A percentile compares a stretch with the other conserved stretches of the same genome.
Evolutionary conservation across 1,140 invertebrate species (phyloP).

Genomic region (Drosophila fuyamai): DNA sequence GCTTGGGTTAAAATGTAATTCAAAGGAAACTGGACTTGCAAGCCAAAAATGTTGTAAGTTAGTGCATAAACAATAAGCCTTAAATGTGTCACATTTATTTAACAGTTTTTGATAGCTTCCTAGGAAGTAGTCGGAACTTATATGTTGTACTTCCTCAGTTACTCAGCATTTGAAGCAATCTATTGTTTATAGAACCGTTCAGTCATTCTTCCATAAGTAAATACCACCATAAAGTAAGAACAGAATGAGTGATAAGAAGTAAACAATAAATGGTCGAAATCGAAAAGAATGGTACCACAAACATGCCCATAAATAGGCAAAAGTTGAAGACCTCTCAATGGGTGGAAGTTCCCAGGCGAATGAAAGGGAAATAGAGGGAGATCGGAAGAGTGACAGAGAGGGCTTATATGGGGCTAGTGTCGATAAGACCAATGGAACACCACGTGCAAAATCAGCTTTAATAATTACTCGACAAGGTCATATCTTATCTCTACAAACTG

Average conservation of each 20-base stretch:
- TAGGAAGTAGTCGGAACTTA: slow-evolving; percentile 6
- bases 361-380: slow-evolving; percentile 3
- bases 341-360: slow-evolving; percentile 30
- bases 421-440: slow-evolving; percentile 15
- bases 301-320: slow-evolving; percentile 80
- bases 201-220: slow-evolving; percentile 19
- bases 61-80: neutral
- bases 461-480: slow-evolving; percentile 51
- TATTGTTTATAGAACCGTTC: slow-evolving; percentile 47
- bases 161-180: slow-evolving; percentile 33
- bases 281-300: slow-evolving; percentile 40
- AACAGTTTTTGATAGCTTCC: slow-evolving; percentile 3
- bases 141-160: slow-evolving; percentile 14
- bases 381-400: neutral
- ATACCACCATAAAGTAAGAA: slow-evolving; percentile 9
- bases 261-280: slow-evolving; percentile 36
- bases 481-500: slow-evolving; percentile 39
- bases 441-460: slow-evolving; percentile 14
- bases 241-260: slow-evolving; percentile 49
- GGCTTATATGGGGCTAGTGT: neutral
- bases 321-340: slow-evolving; percentile 36
- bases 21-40: neutral
- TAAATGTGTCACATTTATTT: neutral
- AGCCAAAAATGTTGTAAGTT: neutral
- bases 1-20: neutral